phyloP scores from a whole-genome alignment of 2,888 invertebrate genomes.

The Metellina segmentata region DNA sequence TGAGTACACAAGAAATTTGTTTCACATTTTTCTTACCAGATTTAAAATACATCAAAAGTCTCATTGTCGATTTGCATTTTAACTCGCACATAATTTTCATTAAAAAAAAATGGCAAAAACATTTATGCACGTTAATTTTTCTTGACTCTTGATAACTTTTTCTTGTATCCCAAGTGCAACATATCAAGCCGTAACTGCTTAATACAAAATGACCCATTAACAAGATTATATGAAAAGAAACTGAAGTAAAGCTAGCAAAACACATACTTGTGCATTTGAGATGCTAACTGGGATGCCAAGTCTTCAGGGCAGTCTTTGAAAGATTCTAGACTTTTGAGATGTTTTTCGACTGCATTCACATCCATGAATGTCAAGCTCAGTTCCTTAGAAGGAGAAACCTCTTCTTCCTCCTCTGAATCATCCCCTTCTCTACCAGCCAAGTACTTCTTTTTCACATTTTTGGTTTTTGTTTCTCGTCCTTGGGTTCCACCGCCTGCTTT shows the following conservation, averaged over 20 bases:
- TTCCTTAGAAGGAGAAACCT: conserved; percentile 79
- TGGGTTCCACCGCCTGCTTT: conserved; percentile 96
- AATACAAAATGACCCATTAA: no score
- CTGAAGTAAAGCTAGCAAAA: background rate
- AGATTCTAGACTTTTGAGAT: conserved; percentile 82
- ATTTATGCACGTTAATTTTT: no score
- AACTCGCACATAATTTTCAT: no score
- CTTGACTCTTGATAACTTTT: no score
- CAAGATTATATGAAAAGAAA: no score
- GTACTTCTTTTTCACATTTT: conserved; percentile 90
- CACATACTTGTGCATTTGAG: conserved; percentile 86
- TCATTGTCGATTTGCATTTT: no score
- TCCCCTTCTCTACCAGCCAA: conserved; percentile 82
- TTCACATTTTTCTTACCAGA: no score
- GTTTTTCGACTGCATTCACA: conserved; percentile 86
- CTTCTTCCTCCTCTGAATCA: conserved; percentile 87
- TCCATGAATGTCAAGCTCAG: conserved; percentile 86
- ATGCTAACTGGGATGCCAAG: conserved; percentile 86
- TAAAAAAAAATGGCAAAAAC: no score
- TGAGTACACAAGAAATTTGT: no score
- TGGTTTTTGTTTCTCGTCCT: conserved; percentile 96
- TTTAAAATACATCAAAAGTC: no score
- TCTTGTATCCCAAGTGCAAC: no score
- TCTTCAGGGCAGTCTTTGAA: conserved; percentile 86
- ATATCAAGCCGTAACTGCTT: no score